Evolutionary conservation across 1,140 invertebrate species (phyloP).

Genomic region (Aphelenchoides avenae): DNA sequence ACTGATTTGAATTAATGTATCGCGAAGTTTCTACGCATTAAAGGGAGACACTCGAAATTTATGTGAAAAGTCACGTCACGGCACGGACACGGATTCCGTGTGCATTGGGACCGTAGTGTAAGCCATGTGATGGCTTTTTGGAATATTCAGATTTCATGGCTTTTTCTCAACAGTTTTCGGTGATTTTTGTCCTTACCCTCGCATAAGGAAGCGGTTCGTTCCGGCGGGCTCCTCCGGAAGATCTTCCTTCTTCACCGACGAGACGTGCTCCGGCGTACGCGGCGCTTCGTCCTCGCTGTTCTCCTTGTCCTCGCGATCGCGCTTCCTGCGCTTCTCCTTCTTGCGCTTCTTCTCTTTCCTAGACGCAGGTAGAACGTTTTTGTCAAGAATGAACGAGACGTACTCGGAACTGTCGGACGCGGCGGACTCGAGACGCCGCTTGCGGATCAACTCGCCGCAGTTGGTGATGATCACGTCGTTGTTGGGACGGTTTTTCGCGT

Average conservation of each 20-base stretch:
- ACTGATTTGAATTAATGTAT: no score
- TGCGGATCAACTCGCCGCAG: constrained; percentile 30
- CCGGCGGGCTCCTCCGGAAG: constrained; percentile 20
- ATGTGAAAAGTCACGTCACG: no score
- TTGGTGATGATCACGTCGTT: constrained; percentile 33
- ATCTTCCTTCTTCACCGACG: constrained; percentile 30
- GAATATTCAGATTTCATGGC: no score
- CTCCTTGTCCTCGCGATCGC: constrained; percentile 5
- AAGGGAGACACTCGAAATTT: no score
- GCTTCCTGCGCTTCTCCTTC: constrained; percentile 5
- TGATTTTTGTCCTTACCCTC: no score
- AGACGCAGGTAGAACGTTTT: not conserved
- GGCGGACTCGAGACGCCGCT: constrained; percentile 4
- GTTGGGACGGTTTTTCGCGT: constrained; percentile 29
- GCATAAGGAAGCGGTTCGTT: constrained; percentile 23
- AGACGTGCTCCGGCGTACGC: constrained; percentile 23
- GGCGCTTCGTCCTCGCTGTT: not conserved
- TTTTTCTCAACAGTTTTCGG: no score
- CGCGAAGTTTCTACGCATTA: no score
- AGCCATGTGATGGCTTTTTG: no score
- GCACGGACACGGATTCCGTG: no score
- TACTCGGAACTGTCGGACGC: no score
- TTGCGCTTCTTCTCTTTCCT: constrained; percentile 14
- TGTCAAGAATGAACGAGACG: not conserved
- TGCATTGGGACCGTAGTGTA: no score